These are phyloP conservation scores for Ormia ochracea DNA, from an alignment of 2,888 invertebrate species.

Conservation along the genomic window DNA sequence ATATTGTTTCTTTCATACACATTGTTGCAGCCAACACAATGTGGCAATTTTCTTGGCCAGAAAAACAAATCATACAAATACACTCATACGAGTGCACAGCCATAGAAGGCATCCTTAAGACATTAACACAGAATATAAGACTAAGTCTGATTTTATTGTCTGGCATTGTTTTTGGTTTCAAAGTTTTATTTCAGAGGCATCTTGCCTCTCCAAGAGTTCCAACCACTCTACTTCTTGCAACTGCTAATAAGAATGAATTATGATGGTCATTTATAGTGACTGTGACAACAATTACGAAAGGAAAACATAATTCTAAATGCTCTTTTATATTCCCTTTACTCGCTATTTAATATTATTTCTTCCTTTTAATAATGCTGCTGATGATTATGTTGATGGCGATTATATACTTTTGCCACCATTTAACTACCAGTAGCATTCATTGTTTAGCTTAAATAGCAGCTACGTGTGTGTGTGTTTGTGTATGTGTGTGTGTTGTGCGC, in stretches of 20 bases:
- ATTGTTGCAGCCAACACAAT: slow-evolving; percentile 48
- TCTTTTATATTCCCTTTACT: neutral
- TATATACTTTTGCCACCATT: slow-evolving; percentile 53
- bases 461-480: slow-evolving; percentile 3
- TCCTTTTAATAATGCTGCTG: neutral
- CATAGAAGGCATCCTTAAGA: slow-evolving; percentile 12
- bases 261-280: slow-evolving; percentile 58
- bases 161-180: neutral
- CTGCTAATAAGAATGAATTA: slow-evolving; percentile 43
- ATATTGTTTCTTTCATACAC: slow-evolving; percentile 6
- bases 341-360: neutral
- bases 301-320: slow-evolving; percentile 56
- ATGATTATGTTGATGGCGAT: slow-evolving; percentile 8
- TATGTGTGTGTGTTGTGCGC: slow-evolving; percentile 31
- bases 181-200: neutral
- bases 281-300: slow-evolving; percentile 62
- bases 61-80: slow-evolving; percentile 1
- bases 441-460: slow-evolving; percentile 54
- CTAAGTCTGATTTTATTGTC: slow-evolving; percentile 54
- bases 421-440: slow-evolving; percentile 46
- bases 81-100: neutral
- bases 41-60: slow-evolving; percentile 55
- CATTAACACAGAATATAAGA: slow-evolving; percentile 46
- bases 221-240: neutral
- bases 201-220: neutral